Conservation (phyloP, 2,888 invertebrate genomes). For the Drosophila helvetica region DNA sequence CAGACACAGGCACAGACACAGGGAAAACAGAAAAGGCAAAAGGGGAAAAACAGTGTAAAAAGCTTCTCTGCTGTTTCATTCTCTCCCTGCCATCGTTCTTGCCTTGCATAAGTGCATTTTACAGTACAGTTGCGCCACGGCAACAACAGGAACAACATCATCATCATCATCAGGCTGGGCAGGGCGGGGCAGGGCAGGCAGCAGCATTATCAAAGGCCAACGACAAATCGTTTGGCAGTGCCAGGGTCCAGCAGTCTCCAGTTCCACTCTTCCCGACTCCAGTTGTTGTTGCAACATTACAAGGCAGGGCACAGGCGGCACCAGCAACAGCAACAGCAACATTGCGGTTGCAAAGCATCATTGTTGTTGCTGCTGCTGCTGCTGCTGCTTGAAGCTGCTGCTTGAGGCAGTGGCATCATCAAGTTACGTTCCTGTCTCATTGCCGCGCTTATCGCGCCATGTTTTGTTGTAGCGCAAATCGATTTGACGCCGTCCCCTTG, state of each 20-base stretch:
- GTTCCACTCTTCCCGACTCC: neutral
- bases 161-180: slow-evolving; percentile 1
- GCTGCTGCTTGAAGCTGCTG: slow-evolving; percentile 27
- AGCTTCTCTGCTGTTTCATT: slow-evolving; percentile 5
- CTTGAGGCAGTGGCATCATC: slow-evolving; percentile 40
- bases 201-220: slow-evolving; percentile 52
- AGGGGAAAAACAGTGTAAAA: neutral
- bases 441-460: slow-evolving; percentile 49
- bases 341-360: slow-evolving; percentile 38
- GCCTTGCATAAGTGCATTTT: slow-evolving; percentile 52
- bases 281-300: slow-evolving; percentile 14
- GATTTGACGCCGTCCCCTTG: slow-evolving; percentile 61
- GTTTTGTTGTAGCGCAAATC: slow-evolving; percentile 57
- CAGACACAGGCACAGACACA: neutral
- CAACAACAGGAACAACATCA: slow-evolving; percentile 27
- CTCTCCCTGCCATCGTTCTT: slow-evolving; percentile 18
- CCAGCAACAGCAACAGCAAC: slow-evolving; percentile 33
- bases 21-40: neutral
- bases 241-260: slow-evolving; percentile 32
- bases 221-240: slow-evolving; percentile 52
- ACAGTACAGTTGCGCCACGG: slow-evolving; percentile 47
- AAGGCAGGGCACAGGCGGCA: slow-evolving; percentile 16
- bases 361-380: slow-evolving; percentile 34
- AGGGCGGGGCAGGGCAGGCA: slow-evolving; percentile 23
- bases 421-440: slow-evolving; percentile 51